phyloP scores from a whole-genome alignment of 2,113 vertebrate species.

The Anhinga anhinga region DNA sequence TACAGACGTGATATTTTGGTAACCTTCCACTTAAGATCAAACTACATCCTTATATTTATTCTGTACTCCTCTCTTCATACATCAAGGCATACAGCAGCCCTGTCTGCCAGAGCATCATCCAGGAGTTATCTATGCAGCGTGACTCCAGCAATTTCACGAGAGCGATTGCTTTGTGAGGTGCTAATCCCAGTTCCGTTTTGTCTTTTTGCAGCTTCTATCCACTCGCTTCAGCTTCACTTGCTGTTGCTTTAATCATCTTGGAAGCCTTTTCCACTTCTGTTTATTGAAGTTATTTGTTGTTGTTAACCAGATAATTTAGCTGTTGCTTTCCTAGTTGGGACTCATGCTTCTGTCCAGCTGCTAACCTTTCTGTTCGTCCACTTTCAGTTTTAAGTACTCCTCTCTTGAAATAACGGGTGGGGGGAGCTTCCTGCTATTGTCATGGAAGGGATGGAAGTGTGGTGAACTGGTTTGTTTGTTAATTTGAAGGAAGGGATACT shows the following conservation, averaged over 20 bases:
- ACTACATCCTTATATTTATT: neutral
- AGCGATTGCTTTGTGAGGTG: neutral
- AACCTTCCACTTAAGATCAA: neutral
- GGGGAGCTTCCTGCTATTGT: slow-evolving; percentile 10
- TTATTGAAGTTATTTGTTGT: neutral
- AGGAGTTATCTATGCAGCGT: neutral
- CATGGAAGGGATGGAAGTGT: neutral
- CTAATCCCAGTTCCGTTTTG: neutral
- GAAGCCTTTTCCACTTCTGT: neutral
- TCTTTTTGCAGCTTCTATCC: neutral
- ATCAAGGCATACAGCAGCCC: neutral
- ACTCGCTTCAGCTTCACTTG: neutral
- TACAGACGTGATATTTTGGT: neutral
- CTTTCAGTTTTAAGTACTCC: neutral
- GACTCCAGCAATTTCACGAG: neutral
- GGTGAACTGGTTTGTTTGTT: neutral
- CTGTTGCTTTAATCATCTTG: neutral
- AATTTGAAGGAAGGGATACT: neutral
- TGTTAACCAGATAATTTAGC: neutral
- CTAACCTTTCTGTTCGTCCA: neutral
- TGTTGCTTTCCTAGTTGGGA: neutral
- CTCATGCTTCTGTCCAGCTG: neutral
- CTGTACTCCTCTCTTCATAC: neutral
- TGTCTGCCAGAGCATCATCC: neutral
- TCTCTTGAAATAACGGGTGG: neutral